Evolutionary conservation across 2,888 invertebrate genomes (phyloP).

Genomic region (Dolichopus griseipennis): DNA sequence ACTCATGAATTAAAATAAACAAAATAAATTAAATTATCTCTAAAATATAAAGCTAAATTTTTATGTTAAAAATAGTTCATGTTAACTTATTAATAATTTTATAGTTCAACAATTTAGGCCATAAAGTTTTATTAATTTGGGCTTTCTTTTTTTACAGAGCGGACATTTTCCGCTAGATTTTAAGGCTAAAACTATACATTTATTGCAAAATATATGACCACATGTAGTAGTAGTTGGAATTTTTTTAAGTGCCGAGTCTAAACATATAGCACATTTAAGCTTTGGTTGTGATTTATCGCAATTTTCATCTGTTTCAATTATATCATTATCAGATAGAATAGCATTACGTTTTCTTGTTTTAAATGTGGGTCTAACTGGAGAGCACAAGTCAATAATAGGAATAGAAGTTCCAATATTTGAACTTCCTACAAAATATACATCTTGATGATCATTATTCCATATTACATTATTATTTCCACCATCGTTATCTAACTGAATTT

Average conservation of each 20-base stretch:
- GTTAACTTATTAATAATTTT: no score
- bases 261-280: conserved; percentile 23
- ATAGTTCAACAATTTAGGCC: background rate
- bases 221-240: conserved; percentile 22
- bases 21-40: no score
- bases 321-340: background rate
- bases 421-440: background rate
- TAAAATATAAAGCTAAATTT: no score
- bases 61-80: no score
- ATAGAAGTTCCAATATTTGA: background rate
- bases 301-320: conserved; percentile 7
- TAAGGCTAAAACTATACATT: conserved; percentile 21
- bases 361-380: background rate
- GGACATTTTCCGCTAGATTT: conserved; percentile 22
- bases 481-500: no score
- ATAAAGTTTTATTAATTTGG: background rate
- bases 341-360: no score
- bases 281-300: background rate
- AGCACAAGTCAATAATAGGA: background rate
- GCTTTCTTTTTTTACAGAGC: conserved; percentile 20
- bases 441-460: background rate
- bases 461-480: no score
- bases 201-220: conserved; percentile 25
- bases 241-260: conserved; percentile 16
- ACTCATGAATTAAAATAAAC: no score